Conservation (phyloP, 1,140 invertebrate species). For the Saccostrea cuccullata region DNA sequence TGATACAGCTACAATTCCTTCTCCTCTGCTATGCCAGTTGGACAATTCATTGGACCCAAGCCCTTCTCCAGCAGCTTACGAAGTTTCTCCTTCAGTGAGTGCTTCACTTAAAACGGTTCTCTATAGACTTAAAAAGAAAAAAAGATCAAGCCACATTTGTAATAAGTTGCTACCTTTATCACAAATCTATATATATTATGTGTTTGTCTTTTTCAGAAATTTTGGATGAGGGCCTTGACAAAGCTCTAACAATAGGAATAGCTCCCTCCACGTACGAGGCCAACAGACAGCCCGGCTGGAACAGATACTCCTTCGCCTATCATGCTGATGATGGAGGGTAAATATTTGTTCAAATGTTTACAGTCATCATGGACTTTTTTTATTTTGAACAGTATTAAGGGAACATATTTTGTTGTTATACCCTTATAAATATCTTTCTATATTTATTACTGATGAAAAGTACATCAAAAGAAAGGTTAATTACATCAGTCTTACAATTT, state of each 20-base stretch:
- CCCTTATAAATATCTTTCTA: no score
- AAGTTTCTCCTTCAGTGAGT: conserved; percentile 53
- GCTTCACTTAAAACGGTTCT: neutral
- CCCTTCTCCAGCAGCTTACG: conserved; percentile 59
- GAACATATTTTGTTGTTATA: neutral
- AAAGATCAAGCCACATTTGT: no score
- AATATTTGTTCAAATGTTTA: neutral
- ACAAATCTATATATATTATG: no score
- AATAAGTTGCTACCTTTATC: no score
- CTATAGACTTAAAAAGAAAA: no score
- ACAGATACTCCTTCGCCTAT: conserved; percentile 77
- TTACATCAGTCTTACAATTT: no score
- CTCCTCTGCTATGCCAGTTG: conserved; percentile 66
- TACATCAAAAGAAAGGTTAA: no score
- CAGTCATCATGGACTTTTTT: neutral
- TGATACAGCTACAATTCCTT: conserved; percentile 66
- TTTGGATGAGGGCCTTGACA: conserved; percentile 57
- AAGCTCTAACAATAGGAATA: conserved; percentile 76
- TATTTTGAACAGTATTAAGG: neutral
- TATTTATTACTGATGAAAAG: no score
- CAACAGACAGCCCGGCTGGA: conserved; percentile 79
- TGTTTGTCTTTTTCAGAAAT: conserved; percentile 62
- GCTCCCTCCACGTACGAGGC: conserved; percentile 76
- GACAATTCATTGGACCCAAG: conserved; percentile 66
- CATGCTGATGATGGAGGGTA: conserved; percentile 80